Evolutionary conservation across 2,113 vertebrate genomes (phyloP), one percentile per base, ranked within the genome.

Genomic region (Paracyprichromis sp.): DNA sequence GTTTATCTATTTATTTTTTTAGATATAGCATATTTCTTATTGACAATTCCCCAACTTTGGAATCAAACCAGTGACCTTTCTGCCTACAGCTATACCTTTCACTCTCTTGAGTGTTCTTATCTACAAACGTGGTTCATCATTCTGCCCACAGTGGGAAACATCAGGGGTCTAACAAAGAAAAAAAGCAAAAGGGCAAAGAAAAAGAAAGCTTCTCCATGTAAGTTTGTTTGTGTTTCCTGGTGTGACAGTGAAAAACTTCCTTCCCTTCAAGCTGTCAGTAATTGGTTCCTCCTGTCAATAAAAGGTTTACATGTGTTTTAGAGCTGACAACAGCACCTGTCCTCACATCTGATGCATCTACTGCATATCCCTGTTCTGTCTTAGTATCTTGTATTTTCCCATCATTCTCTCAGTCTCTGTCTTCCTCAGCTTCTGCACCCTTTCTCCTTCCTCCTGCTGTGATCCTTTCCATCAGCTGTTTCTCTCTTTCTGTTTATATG

Each of bases 281-380:
- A 90, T 92, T 82, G 90, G 89, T 93, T 92, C 85, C 82, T 88
- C 89, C 66, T 83, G 86, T 86, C 89, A 93, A 78, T 88, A 87
- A 90, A 90, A 90, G 53, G 63, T 90, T 92, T 86, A 86, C 78
- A 83, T n/a, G 89, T 89, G 79, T 84, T 92, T 92, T 80, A 83
- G 73, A 83, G 90, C 92, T 93, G 94, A 92, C 92, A 86, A 63
- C 88, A 86, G 59, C 93, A 94, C 86, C 86, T 94, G 91, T 89
- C 87, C 59, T 90, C 83, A 71, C 90, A 81, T 90, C 80, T 88
- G 85, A 92, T 79, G 47, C 54, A n/a, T 61, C 36, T 24, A 21
- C 81, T 79, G 50, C 16, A 31, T 9, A 6, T 76, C 83, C 31
- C 7, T 29, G 43, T 21, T 17, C n/a, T 43, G 6, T 66, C 57